phyloP scores from a whole-genome alignment of 2,888 invertebrate genomes.

The Dyspetes luteomarginatus region DNA sequence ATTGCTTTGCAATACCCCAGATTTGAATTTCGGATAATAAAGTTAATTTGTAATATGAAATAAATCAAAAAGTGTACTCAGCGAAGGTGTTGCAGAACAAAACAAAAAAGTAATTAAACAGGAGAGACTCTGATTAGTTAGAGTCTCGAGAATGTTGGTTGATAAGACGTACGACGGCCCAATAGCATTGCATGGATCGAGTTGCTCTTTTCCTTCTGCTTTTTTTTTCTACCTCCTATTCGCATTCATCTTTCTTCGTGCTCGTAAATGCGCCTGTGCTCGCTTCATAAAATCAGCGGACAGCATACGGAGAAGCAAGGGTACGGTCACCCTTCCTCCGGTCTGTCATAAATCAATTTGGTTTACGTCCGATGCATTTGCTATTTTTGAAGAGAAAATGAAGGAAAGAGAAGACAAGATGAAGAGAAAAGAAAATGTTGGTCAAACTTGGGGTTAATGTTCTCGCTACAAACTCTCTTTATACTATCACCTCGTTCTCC shows the following conservation, averaged over 20 bases:
- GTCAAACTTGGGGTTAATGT: constrained; percentile 20
- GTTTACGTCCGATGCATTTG: constrained; percentile 64
- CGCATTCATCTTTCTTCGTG: background rate
- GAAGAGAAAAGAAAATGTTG: constrained; percentile 38
- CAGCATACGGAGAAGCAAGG: background rate
- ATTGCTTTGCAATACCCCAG: no score
- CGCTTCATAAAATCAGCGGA: constrained; percentile 50
- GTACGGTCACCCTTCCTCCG: constrained; percentile 2
- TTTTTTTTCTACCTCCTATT: constrained; percentile 16
- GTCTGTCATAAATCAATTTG: constrained; percentile 62
- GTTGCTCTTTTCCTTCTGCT: background rate
- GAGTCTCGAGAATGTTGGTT: background rate
- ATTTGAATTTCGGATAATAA: no score
- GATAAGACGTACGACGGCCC: background rate
- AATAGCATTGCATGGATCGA: background rate
- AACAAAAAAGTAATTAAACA: no score
- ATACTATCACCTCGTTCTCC: constrained; percentile 4
- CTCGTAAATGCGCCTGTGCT: constrained; percentile 30
- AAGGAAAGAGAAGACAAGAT: constrained; percentile 30
- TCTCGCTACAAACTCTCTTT: constrained; percentile 2
- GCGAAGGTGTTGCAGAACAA: no score
- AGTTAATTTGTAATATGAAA: no score
- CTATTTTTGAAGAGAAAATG: constrained; percentile 64
- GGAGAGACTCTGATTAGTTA: background rate
- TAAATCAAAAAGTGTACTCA: no score